Conservation (phyloP, 2,888 invertebrate species). For the Apamea sordens region DNA sequence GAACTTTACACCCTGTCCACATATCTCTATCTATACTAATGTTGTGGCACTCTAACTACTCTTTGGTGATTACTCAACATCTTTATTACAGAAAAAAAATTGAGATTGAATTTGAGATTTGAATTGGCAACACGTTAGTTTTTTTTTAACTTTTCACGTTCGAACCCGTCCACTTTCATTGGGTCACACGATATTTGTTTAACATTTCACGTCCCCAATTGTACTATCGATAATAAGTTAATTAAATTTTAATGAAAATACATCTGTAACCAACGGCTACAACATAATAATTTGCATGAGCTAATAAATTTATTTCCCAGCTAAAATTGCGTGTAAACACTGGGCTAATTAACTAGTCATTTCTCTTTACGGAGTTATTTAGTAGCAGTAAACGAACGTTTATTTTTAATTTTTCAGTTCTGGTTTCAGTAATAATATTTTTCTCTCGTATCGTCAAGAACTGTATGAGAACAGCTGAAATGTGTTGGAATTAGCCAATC, state of each 20-base stretch:
- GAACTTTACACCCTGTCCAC: too few species aligned
- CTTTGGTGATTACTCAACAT: too few species aligned
- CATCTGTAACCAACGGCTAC: too few species aligned
- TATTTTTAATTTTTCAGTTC: not conserved
- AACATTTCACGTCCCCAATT: too few species aligned
- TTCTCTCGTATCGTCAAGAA: not conserved
- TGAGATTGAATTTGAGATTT: not conserved
- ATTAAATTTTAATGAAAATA: slow-evolving; percentile 23
- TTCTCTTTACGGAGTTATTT: not conserved
- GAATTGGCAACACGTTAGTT: not conserved
- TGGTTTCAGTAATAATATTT: too few species aligned
- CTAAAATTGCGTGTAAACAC: slow-evolving; percentile 27
- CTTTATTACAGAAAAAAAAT: too few species aligned
- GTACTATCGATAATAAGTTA: not conserved
- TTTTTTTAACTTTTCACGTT: not conserved
- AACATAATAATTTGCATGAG: slow-evolving; percentile 16
- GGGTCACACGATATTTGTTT: not conserved
- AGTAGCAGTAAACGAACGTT: not conserved
- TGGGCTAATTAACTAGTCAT: slow-evolving; percentile 21
- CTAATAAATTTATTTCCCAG: not conserved
- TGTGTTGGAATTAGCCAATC: not conserved
- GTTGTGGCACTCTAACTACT: not conserved
- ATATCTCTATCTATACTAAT: not conserved
- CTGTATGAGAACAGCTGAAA: not conserved
- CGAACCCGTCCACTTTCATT: too few species aligned